Base-by-base conservation (phyloP, 2,113 vertebrate species). In the Gallinago paraguaiae region DNA sequence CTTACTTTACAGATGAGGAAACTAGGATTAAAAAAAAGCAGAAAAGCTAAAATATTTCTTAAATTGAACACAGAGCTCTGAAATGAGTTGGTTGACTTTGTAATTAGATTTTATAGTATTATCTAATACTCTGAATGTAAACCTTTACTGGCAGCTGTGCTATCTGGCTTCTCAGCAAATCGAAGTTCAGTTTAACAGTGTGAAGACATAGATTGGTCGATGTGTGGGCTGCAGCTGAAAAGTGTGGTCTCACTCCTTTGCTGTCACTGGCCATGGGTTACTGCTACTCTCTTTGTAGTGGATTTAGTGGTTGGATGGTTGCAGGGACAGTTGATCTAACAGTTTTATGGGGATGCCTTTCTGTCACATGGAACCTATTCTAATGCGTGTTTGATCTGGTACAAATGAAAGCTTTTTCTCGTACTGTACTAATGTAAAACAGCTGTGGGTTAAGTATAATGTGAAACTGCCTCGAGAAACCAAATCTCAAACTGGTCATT, bases 221-320 rank as follows among this genome's bases (percentile, higher is more conserved):
- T 35, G 41, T 61, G 71, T 57, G 63, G 70, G 41, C 81, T 93
- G 84, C 53, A 85, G 74, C 57, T 72, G 67, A 39, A 28, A 28
- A 82, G 45, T 72, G 28, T 71, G 75, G 79, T 88, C 78, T 93
- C 33, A 18, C 17, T 90, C 67, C 48, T 82, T 60, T 7, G 12
- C 30, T 30, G 11, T 45, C 4, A 1, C 43, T 79, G 61, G 51
- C 43, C 48, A 1, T 27, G 57, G 20, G 9, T 64, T 91, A 30
- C 54, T 85, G 35, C 33, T 80, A 0, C 20, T 90, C 13, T 75
- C 74, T 89, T 79, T 93, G 78, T 88, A 79, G 90, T 88, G 78
- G 88, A 53, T 93, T 92, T 93, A 64, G 79, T 56, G 88, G 61
- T 54, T 86, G 85, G 17, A 57, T 91, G 65, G 50, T 69, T 90